These are phyloP conservation scores for Mechanitis messenoides DNA, from an alignment of 2,888 invertebrate genomes.

Conservation along the genomic window DNA sequence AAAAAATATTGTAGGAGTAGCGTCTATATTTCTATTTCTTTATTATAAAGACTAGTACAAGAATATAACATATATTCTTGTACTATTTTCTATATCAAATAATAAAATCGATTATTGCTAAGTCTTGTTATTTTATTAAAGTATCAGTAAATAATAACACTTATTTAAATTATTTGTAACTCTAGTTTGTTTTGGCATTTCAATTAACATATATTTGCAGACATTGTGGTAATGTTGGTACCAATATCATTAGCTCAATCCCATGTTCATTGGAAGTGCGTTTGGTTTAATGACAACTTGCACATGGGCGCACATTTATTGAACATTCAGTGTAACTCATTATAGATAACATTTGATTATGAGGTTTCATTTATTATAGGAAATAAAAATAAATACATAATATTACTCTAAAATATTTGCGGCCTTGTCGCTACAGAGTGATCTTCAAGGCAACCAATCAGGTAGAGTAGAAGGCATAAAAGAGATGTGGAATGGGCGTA, in stretches of 20 bases:
- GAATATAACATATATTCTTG: no score
- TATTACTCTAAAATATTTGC: no score
- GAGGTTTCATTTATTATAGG: not conserved
- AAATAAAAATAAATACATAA: no score
- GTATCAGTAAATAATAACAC: not conserved
- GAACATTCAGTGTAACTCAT: not conserved
- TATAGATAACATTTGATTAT: not conserved
- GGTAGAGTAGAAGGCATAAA: no score
- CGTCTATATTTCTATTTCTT: no score
- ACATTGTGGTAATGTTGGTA: not conserved
- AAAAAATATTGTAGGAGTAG: no score
- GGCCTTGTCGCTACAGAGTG: no score
- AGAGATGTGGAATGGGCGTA: no score
- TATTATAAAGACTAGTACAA: no score
- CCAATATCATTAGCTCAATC: conserved; percentile 4
- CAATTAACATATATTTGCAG: conserved; percentile 3
- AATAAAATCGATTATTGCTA: no score
- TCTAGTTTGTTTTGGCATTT: not conserved
- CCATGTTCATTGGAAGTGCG: conserved; percentile 6
- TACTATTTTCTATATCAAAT: no score
- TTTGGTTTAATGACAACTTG: conserved; percentile 5
- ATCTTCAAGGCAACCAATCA: no score
- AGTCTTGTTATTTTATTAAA: not conserved
- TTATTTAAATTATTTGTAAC: not conserved
- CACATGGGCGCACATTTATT: conserved; percentile 1